phyloP scores from a whole-genome alignment of 2,888 invertebrate genomes.

The Hedya salicella region DNA sequence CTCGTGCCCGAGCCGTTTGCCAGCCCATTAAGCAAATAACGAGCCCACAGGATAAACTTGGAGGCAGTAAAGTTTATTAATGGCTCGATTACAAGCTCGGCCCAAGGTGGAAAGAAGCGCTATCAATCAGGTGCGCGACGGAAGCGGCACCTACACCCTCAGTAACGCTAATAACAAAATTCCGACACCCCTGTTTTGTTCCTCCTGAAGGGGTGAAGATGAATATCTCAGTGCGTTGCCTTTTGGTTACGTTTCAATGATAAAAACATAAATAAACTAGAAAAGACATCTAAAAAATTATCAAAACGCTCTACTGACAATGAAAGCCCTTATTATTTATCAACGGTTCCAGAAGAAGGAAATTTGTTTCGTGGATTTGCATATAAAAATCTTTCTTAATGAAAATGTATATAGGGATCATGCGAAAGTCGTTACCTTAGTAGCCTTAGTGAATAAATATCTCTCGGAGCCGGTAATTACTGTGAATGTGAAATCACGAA shows the following conservation, averaged over 20 bases:
- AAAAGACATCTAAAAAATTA: slow-evolving; percentile 48
- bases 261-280: slow-evolving; percentile 53
- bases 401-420: slow-evolving; percentile 16
- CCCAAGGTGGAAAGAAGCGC: slow-evolving; percentile 85
- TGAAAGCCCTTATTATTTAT: slow-evolving; percentile 37
- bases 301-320: slow-evolving; percentile 39
- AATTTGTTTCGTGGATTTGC: slow-evolving; percentile 25
- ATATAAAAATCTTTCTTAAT: slow-evolving; percentile 18
- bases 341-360: slow-evolving; percentile 21
- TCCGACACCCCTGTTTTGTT: slow-evolving; percentile 82
- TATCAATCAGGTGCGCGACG: slow-evolving; percentile 85
- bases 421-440: slow-evolving; percentile 7
- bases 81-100: slow-evolving; percentile 85
- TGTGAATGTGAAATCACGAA: background rate
- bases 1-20: slow-evolving; percentile 73
- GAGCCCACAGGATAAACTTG: slow-evolving; percentile 82
- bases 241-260: slow-evolving; percentile 60
- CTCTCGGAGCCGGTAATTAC: background rate
- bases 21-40: slow-evolving; percentile 83
- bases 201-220: slow-evolving; percentile 81
- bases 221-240: slow-evolving; percentile 72
- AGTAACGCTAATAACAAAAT: slow-evolving; percentile 84
- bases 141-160: slow-evolving; percentile 74
- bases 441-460: background rate
- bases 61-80: slow-evolving; percentile 85